Percentiles rank a stretch among this genome's conserved stretches.
These are phyloP conservation scores for Drosophila serrata DNA, from an alignment of 1,140 invertebrate species.

Conservation along the genomic window DNA sequence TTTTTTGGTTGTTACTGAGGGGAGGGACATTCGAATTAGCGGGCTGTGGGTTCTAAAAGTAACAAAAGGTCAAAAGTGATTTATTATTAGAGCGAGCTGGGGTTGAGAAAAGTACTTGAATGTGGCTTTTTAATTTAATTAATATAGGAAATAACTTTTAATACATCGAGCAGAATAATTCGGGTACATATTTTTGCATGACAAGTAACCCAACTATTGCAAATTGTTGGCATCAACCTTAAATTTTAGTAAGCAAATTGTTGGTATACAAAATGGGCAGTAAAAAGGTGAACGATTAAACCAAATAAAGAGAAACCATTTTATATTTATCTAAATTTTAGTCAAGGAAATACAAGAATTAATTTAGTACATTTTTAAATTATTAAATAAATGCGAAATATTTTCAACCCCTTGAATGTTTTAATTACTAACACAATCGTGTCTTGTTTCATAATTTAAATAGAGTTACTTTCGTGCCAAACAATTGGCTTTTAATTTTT, in stretches of 20 bases:
- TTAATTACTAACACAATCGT: neutral
- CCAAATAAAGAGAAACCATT: conserved; percentile 21
- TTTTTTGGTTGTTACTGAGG: conserved; percentile 18
- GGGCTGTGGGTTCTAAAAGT: conserved; percentile 48
- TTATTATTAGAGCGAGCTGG: conserved; percentile 9
- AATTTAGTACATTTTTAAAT: conserved; percentile 63
- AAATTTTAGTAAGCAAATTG: conserved; percentile 37
- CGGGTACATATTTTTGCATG: conserved; percentile 39
- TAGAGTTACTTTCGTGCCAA: neutral
- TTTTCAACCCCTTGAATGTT: conserved; percentile 33
- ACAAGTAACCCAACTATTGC: conserved; percentile 22
- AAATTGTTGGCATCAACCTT: conserved; percentile 30
- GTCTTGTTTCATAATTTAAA: neutral
- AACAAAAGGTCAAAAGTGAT: conserved; percentile 27
- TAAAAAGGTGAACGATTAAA: conserved; percentile 7
- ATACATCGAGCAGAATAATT: too few relatives aligned
- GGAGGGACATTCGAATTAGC: conserved; percentile 25
- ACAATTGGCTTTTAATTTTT: neutral
- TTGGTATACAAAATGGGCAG: conserved; percentile 30
- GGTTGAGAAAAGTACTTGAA: conserved; percentile 16
- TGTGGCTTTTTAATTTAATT: conserved; percentile 32
- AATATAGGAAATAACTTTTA: conserved; percentile 5
- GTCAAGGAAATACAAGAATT: conserved; percentile 21
- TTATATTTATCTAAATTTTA: conserved; percentile 60
- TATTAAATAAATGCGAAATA: conserved; percentile 62